Base-by-base conservation (phyloP, 2,113 vertebrate species). In the Oostethus manadensis region DNA sequence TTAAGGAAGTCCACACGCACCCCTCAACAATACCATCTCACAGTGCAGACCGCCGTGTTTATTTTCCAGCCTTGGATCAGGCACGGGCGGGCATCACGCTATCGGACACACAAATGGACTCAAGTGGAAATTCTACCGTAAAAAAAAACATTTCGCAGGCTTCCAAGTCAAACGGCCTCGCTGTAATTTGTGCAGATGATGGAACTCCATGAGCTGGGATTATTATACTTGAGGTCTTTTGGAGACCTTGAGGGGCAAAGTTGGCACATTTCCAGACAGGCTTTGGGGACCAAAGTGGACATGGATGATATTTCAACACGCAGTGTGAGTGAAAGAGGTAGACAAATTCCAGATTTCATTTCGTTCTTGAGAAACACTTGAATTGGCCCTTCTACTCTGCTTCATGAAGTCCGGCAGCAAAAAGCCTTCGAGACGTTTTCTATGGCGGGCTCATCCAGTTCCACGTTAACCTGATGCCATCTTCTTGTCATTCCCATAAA, bases 1-100 rank as follows among this genome's bases (percentile, higher is more conserved):
- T 78, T 58, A 77, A 78, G 71, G 73, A 83, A 70, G 75, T 83
- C 63, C 66, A 80, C 68, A 80, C 8, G 26, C 74, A 83, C 70
- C 66, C 78, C 79, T 77, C 59, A 74, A 75, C 74, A 74, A 78
- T 66, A 44, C 20, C 5, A 17, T 61, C 69, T 56, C 62, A 66
- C 62, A 57, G 64, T 54, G 33, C 9, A 26, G 15, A 43, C 38
- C 38, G 43, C 44, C 0, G 35, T 60, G 78, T 80, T 84, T 86
- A 81, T 83, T 84, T 80, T 79, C 46, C 63, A 22, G 58, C 57
- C 50, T 75, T 70, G 64, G 80, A 80, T 70, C 67, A 58, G 59
- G 66, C 73, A 68, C 57, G 54, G 50, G 53, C 42, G 29, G 35
- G 15, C 62, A 77, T 78, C 74, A 81, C 51, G 76, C 77, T 68